phyloP scores from a whole-genome alignment of 2,797 vertebrate genomes.

The Neosilurus mollespiculum region DNA sequence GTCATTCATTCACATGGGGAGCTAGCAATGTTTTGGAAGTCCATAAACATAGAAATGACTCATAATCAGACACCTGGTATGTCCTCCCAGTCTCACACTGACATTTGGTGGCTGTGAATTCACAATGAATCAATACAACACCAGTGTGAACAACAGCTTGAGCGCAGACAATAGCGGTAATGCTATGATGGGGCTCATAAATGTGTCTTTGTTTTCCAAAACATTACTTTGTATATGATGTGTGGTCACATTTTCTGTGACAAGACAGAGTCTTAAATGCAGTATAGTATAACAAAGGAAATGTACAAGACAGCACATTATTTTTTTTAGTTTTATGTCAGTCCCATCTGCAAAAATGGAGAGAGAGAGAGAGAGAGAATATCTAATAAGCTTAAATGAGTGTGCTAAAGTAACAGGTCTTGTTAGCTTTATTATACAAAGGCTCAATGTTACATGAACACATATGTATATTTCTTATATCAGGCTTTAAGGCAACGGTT shows the following conservation, averaged over 20 bases:
- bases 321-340: background rate
- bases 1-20: conserved; percentile 47
- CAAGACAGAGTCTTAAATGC: conserved; percentile 13
- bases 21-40: conserved; percentile 38
- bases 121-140: conserved; percentile 26
- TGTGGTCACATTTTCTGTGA: conserved; percentile 17
- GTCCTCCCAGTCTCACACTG: conserved; percentile 22
- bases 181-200: conserved; percentile 27
- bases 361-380: background rate
- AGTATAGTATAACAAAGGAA: conserved; percentile 3
- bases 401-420: background rate
- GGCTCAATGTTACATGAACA: background rate
- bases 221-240: conserved; percentile 22
- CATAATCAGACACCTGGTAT: conserved; percentile 64
- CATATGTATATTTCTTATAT: background rate
- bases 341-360: background rate
- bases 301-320: conserved; percentile 13
- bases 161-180: conserved; percentile 21
- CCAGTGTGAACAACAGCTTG: conserved; percentile 40
- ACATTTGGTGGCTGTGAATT: conserved; percentile 23
- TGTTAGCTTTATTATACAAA: background rate
- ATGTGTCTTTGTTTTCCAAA: conserved; percentile 29
- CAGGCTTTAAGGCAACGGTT: background rate
- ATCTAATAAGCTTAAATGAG: background rate
- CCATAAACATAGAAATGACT: conserved; percentile 47